Evolutionary conservation across 2,113 vertebrate genomes (phyloP), one percentile per base, ranked within the genome.

Genomic region (Pollachius pollachius): DNA sequence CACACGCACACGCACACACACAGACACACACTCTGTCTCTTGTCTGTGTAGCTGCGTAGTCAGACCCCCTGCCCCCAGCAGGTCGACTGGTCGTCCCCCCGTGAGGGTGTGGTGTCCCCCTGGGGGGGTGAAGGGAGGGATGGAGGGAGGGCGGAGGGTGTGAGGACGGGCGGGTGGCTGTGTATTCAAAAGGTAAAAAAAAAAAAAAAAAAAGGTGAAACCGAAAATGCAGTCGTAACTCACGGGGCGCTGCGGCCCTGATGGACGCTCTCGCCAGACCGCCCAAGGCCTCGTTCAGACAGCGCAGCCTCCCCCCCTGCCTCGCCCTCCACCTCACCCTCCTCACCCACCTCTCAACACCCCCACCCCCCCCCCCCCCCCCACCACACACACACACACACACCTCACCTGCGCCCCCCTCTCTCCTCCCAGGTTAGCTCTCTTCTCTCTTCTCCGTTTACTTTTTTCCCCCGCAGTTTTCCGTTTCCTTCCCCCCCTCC

Each of bases 221-320:
- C 34, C 34, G 78, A 58, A n/a, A 70, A n/a, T n/a, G n/a, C n/a
- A 13, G 70, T 70, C 9, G 34, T 80, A 81, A 86, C 70, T 84
- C 81, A 84, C 63, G 67, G 72, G 73, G 58, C 70, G 68, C 75
- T 37, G 75, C 52, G 34, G 34, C 34, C 3, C 3, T 16, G 82
- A 85, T 77, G 76, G 67, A 86, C 81, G 79, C 73, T 73, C 63
- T 11, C 37, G 6, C 73, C 73, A 63, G 60, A 84, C 76, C 68
- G 73, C 77, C 76, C 54, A 4, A 60, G 74, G 77, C 74, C 78
- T 74, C 71, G 75, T 80, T 65, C 69, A 69, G 41, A 64, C 8
- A 37, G 37, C 27, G 27, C 27, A 27, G 27, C 2, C 27, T 4
- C 4, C 4, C 27, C 27, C 27, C 27, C 27, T 7, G 23, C 5